Base-by-base conservation (phyloP, 2,888 invertebrate species). In the Cistogaster globosa region DNA sequence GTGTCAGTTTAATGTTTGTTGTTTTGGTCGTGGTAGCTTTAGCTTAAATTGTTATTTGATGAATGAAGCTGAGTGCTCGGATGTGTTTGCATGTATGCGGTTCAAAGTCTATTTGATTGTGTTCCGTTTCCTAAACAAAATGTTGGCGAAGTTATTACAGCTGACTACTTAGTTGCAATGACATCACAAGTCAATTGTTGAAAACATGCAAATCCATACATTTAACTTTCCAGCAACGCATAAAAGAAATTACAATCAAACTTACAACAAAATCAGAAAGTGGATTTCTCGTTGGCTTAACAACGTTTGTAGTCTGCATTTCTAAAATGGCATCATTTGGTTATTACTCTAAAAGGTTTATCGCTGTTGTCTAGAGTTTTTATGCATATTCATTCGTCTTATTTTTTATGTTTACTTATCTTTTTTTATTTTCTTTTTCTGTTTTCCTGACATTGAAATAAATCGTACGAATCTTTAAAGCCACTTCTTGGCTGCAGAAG, bases 321-420 rank as follows among this genome's bases (percentile, higher is more conserved):
- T n/a, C 42, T 42, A 48, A 48, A 82, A 53, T 18, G 63, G 45
- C 82, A 76, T 76, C 71, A 71, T 76, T 82, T 83, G 65, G 58
- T 72, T 83, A 71, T 83, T 83, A 71, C 71, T 76, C 58, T 26
- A 69, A n/a, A 55, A 78, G 74, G 78, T 85, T 85, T 85, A 85
- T 78, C 69, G 65, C 63, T 57, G 68, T 69, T 81, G 36, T 80
- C 60, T 67, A 62, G 55, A 20, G 62, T 71, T 63, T 55, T 69
- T 26, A 45, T 72, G 32, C 36, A 36, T 18, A 48, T 57, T 20
- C 45, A 71, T 63, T 55, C 12, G 12, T 60, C 18, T 48, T 48
- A 0, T 22, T 55, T 22, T 22, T 53, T 53, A 22, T 20, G 3
- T 55, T 22, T 42, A 11, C 42, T 11, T 12, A 12, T 42, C 2